Evolutionary conservation across 2,797 vertebrate species (phyloP), one percentile per base, ranked within the genome.

Genomic region (Cryptoprocta ferox): DNA sequence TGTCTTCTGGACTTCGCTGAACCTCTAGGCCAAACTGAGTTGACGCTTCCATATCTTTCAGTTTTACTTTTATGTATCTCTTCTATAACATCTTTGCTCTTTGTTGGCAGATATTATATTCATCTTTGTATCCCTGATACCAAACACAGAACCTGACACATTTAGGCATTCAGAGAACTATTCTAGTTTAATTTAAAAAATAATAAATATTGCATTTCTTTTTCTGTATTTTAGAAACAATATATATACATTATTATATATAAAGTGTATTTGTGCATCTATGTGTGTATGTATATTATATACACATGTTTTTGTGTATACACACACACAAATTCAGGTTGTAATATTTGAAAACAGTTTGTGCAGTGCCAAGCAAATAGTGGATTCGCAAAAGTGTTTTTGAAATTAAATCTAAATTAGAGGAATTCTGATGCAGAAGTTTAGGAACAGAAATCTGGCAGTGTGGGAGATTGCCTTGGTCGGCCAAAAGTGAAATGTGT

Each of bases 181-280:
- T 76, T 53, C 16, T 75, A 21, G 10, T 48, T 65, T 83, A 83
- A 39, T 81, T 95, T 50, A 75, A 91, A 30, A 91, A 84, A 39
- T 50, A 87, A 73, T 65, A 89, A 70, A n/a, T n/a, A 39, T 84
- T 37, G 1, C 1, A 63, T 81, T 85, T 76, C 3, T 95, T 80
- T 32, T 68, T 32, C 15, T n/a, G 5, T 73, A 87, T 81, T 39
- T 79, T 84, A 88, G 5, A 95, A 84, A 93, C 61, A 87, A 79
- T 61, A 65, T 65, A 61, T 59, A 13, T 14, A 35, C 79, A 14
- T 42, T 71, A 28, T 83, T 66, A 63, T 32, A 91, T 66, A 30
- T 82, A 84, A 73, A 61, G 42, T 39, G 10, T 42, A 18, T 50
- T 50, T 78, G 50, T 28, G 37, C 3, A 13, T 37, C n/a, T 84